These are phyloP conservation scores for Contarinia nasturtii DNA, from an alignment of 1,140 invertebrate genomes.

Conservation along the genomic window DNA sequence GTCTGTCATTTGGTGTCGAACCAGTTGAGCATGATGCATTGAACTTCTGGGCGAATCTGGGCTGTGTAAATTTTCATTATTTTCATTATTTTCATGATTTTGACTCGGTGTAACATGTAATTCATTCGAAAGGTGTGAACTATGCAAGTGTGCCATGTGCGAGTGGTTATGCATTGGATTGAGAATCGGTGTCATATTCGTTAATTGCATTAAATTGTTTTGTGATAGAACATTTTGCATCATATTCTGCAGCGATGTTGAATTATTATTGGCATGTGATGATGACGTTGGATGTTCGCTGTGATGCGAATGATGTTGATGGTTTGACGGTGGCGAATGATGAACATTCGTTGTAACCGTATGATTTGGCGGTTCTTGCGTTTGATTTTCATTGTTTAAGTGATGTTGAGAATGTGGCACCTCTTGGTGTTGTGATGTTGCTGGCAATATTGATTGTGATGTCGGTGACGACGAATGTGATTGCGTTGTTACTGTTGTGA, in stretches of 20 bases:
- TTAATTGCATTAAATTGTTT: constrained; percentile 16
- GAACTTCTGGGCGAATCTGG: neutral
- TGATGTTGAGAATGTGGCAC: neutral
- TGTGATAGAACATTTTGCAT: constrained; percentile 3
- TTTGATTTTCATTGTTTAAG: neutral
- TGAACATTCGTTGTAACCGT: constrained; percentile 8
- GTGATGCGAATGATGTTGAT: constrained; percentile 1
- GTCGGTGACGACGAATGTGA: too few species aligned
- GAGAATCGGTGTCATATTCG: constrained; percentile 6
- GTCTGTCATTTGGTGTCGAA: too few species aligned
- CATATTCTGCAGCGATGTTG: constrained; percentile 1
- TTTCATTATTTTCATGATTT: constrained; percentile 10
- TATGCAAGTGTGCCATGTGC: constrained; percentile 8
- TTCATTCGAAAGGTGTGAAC: constrained; percentile 9
- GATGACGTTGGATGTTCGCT: neutral
- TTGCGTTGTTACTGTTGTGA: too few species aligned
- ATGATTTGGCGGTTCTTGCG: constrained; percentile 1
- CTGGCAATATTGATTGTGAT: too few species aligned
- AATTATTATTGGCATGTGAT: neutral
- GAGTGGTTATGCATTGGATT: constrained; percentile 7
- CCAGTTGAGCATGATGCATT: neutral
- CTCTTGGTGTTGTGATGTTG: too few species aligned
- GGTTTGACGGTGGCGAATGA: neutral
- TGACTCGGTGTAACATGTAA: constrained; percentile 7
- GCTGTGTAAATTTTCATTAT: constrained; percentile 12